Conservation (phyloP, 2,797 vertebrate genomes). For the Cygnus olor region DNA sequence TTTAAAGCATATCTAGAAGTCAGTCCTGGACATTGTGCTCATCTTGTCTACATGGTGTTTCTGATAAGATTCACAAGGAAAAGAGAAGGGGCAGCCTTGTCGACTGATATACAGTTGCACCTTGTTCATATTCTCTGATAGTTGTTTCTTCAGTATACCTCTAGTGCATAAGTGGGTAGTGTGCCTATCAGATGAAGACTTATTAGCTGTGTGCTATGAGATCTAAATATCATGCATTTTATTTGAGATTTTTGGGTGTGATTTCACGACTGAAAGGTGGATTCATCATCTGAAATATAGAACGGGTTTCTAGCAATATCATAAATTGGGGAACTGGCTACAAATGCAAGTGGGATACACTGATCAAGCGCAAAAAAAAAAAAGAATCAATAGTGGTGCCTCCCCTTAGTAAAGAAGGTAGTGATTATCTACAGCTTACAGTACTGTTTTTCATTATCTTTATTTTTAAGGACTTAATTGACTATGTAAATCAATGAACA, state of each 20-base stretch:
- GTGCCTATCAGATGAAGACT: background rate
- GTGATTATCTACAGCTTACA: conserved; percentile 25
- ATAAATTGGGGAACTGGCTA: background rate
- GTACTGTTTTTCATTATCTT: conserved; percentile 27
- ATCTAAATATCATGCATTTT: background rate
- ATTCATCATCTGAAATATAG: background rate
- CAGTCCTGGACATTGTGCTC: background rate
- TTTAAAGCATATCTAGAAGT: background rate
- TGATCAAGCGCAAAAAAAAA: background rate
- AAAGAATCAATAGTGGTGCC: background rate
- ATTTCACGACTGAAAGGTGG: background rate
- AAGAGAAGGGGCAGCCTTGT: background rate
- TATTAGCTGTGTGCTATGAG: background rate
- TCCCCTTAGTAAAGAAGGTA: background rate
- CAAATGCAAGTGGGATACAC: background rate
- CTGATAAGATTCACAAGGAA: background rate
- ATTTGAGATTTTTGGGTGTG: background rate
- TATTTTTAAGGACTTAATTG: conserved; percentile 52
- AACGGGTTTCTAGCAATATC: background rate
- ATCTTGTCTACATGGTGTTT: background rate
- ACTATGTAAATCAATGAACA: conserved; percentile 22
- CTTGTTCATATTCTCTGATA: background rate
- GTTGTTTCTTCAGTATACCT: background rate
- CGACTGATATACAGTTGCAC: background rate
- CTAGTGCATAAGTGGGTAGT: background rate